Base-by-base conservation (phyloP, 1,140 invertebrate genomes). In the Arion vulgaris region DNA sequence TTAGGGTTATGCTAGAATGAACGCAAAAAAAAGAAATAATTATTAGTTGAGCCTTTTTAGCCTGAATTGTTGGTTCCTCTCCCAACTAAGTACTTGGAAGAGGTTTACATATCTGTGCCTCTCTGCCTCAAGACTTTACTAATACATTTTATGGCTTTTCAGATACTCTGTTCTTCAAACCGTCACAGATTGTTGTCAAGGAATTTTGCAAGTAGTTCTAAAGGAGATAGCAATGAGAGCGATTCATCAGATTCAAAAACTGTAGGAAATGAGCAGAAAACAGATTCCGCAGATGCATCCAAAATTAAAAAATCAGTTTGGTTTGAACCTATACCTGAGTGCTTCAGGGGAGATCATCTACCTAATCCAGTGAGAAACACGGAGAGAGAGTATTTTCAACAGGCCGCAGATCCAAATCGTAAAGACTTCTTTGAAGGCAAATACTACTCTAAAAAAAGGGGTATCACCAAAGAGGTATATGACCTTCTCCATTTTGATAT, bases 311-410 rank as follows among this genome's bases (percentile, higher is more conserved):
- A 49, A 19, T 49, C 45, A 11, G 9, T 15, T 7, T 51, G 34
- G 51, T 36, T 1, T 28, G 11, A 76, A 36, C 49, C 74, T 2
- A 51, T 76, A 26, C 74, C 74, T 49, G 26, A 73, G 13, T 15
- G 26, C 28, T 39, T 73, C 1, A 1, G 34, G 17, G 74, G 26
- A n/a, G 39, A 76, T 13, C 9, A 76, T 53, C 28, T 76, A 34
- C 74, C 74, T 34, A 53, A 76, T 41, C 77, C 77, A 26, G 77
- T 79, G 19, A 62, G 77, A 79, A 68, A 79, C 23, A 79, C 77
- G 34, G 77, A 79, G 28, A 34, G 57, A 28, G 77, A 79, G 38
- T 79, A 79, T 68, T 79, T 66, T 68, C 4, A 79, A 36, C 34
- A 32, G 19, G 0, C 7, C 15, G 2, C 1, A 17, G 49, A 79